A percentile compares a stretch with the other conserved stretches of the same genome.
phyloP scores from a whole-genome alignment of 2,113 vertebrate species.

The Genyomyrus donnyi region DNA sequence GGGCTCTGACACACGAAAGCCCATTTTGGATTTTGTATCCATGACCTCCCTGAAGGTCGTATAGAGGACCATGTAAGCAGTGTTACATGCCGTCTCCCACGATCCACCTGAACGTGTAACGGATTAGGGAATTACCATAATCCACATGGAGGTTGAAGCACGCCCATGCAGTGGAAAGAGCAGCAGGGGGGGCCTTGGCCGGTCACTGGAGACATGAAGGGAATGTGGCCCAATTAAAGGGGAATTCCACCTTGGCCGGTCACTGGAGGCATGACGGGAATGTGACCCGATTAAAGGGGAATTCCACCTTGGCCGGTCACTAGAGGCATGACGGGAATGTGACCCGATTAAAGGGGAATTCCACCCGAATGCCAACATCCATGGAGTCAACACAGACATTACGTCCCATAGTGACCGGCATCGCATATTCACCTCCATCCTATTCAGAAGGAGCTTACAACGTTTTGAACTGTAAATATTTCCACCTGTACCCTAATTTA shows the following conservation, averaged over 20 bases:
- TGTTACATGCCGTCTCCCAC: background rate
- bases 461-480: background rate
- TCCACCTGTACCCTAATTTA: background rate
- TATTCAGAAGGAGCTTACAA: background rate
- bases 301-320: too few species aligned
- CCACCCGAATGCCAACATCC: background rate
- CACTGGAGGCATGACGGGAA: background rate
- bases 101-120: background rate
- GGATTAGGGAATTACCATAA: constrained; percentile 2
- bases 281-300: background rate
- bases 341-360: background rate
- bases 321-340: background rate
- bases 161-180: background rate
- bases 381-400: background rate
- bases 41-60: background rate
- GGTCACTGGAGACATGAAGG: background rate
- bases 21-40: background rate
- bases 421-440: background rate
- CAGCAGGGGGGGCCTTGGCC: background rate
- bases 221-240: background rate
- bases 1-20: background rate
- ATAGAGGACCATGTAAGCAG: background rate
- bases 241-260: too few species aligned
- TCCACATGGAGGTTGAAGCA: background rate
- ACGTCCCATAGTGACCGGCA: background rate